Percentiles rank a stretch among this genome's conserved stretches.
Evolutionary conservation across 1,140 invertebrate species (phyloP).

Genomic region (Portunus trituberculatus): DNA sequence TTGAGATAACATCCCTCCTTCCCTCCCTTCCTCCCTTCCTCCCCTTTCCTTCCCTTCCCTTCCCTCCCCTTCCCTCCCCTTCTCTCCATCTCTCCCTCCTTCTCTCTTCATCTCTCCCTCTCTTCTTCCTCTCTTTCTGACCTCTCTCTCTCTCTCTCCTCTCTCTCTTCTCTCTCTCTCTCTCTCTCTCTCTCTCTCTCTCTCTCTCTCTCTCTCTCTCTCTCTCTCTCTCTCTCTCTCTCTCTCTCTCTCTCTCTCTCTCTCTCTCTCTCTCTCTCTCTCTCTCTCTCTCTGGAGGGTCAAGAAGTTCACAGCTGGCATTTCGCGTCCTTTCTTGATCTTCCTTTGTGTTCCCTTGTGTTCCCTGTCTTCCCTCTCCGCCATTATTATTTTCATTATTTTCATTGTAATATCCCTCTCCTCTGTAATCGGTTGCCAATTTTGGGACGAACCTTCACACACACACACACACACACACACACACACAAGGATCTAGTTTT

Average conservation of each 20-base stretch:
- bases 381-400: background rate
- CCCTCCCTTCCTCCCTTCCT: background rate
- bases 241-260: background rate
- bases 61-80: background rate
- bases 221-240: background rate
- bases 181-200: background rate
- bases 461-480: background rate
- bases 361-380: background rate
- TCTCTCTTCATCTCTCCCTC: background rate
- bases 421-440: background rate
- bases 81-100: background rate
- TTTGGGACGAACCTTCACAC: background rate
- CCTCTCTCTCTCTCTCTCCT: background rate
- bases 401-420: background rate
- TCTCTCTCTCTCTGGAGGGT: background rate
- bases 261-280: slow-evolving; percentile 26
- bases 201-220: background rate
- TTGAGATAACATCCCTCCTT: background rate
- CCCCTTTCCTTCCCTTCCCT: background rate
- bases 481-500: background rate
- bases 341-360: background rate
- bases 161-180: slow-evolving; percentile 26
- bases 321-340: background rate
- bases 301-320: background rate
- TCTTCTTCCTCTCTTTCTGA: background rate